These are phyloP conservation scores for Dryas iulia DNA, from an alignment of 1,140 invertebrate species.

Conservation along the genomic window DNA sequence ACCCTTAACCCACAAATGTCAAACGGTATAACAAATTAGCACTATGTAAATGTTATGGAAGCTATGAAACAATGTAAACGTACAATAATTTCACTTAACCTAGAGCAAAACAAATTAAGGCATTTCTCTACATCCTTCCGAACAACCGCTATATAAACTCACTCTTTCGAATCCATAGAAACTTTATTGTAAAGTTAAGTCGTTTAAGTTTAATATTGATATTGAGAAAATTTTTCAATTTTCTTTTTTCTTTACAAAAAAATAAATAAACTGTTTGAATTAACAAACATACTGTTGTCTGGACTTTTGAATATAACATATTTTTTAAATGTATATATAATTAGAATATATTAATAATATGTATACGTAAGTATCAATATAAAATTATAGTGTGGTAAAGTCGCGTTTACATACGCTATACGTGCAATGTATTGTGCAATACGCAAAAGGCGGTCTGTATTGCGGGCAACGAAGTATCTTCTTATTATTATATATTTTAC, in stretches of 20 bases:
- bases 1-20: neutral
- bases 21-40: slow-evolving; percentile 10
- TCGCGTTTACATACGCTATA: no score
- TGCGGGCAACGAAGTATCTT: no score
- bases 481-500: no score
- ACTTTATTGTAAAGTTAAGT: slow-evolving; percentile 23
- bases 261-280: neutral
- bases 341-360: no score
- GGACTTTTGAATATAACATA: no score
- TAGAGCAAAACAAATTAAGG: slow-evolving; percentile 76
- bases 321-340: no score
- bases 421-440: no score
- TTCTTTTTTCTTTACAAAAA: no score
- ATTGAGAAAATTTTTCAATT: neutral
- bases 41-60: slow-evolving; percentile 18
- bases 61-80: slow-evolving; percentile 37
- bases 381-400: no score
- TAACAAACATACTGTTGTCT: neutral
- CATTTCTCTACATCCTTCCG: slow-evolving; percentile 60
- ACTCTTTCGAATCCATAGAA: slow-evolving; percentile 54
- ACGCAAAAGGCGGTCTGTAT: no score
- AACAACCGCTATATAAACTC: slow-evolving; percentile 48
- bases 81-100: slow-evolving; percentile 64
- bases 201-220: neutral
- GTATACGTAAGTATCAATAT: slow-evolving; percentile 21